Percentiles rank a stretch among this genome's conserved stretches.
Conservation (phyloP, 1,140 invertebrate genomes). For the Achatina immaculata region DNA sequence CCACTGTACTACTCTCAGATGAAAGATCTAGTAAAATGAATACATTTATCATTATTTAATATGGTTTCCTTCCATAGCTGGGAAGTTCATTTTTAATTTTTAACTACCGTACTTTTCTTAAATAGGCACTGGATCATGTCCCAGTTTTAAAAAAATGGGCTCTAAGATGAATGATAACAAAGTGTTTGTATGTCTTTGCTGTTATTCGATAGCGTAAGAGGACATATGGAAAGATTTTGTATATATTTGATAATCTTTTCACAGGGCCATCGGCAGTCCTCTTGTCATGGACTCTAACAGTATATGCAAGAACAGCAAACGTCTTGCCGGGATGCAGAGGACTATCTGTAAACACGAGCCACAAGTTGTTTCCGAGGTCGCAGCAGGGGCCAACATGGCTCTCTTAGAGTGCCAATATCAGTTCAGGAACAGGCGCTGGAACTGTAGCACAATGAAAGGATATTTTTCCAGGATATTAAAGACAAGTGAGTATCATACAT, state of each 20-base stretch:
- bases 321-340: conserved; percentile 78
- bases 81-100: too few species aligned
- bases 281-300: conserved; percentile 88
- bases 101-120: too few species aligned
- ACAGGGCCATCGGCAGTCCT: conserved; percentile 77
- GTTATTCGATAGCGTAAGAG: not conserved
- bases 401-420: conserved; percentile 69
- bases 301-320: conserved; percentile 85
- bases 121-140: too few species aligned
- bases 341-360: conserved; percentile 72
- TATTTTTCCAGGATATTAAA: conserved; percentile 78
- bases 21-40: too few species aligned
- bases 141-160: too few species aligned
- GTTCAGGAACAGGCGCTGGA: conserved; percentile 67
- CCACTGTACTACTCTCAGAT: too few species aligned
- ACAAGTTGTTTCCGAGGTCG: conserved; percentile 68
- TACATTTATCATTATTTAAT: too few species aligned
- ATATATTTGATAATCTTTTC: conserved; percentile 20
- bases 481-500: conserved; percentile 60
- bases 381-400: conserved; percentile 67
- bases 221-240: not conserved
- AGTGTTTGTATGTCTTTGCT: not conserved
- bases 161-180: not conserved
- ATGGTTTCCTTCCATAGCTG: too few species aligned
- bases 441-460: conserved; percentile 64